Conservation (phyloP, 1,140 invertebrate genomes). For the Hetaerina americana region DNA sequence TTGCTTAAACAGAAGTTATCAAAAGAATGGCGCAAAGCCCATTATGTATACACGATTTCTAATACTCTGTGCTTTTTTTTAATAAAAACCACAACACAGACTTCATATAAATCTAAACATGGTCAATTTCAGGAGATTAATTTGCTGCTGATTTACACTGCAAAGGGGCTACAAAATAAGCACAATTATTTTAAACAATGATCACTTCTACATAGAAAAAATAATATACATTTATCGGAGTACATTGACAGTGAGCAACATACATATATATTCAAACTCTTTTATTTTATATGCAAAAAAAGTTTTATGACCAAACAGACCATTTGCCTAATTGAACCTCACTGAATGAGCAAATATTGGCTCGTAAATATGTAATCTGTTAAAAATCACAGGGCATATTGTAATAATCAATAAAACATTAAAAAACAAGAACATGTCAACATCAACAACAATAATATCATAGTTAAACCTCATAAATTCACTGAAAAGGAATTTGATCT, state of each 20-base stretch:
- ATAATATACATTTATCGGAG: not conserved
- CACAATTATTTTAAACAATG: not conserved
- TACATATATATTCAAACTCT: not conserved
- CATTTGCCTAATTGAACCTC: not conserved
- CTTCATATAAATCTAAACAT: not conserved
- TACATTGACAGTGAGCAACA: not conserved
- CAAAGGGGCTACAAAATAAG: not conserved
- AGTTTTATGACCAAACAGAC: not conserved
- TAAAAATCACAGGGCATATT: not conserved
- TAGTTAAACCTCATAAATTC: not conserved
- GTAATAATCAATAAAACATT: not conserved
- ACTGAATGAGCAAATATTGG: not conserved
- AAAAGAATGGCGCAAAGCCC: not conserved
- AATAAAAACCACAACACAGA: no score
- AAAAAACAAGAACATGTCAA: not conserved
- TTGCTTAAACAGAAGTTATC: not conserved
- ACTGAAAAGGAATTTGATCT: not conserved
- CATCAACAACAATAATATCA: not conserved
- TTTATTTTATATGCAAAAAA: not conserved
- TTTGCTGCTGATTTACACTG: not conserved
- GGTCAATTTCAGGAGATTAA: not conserved
- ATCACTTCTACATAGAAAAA: not conserved
- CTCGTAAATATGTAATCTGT: not conserved
- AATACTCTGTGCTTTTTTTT: not conserved
- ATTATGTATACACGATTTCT: not conserved